Base-by-base conservation (phyloP, 2,797 vertebrate species). In the Chrosomus eos region DNA sequence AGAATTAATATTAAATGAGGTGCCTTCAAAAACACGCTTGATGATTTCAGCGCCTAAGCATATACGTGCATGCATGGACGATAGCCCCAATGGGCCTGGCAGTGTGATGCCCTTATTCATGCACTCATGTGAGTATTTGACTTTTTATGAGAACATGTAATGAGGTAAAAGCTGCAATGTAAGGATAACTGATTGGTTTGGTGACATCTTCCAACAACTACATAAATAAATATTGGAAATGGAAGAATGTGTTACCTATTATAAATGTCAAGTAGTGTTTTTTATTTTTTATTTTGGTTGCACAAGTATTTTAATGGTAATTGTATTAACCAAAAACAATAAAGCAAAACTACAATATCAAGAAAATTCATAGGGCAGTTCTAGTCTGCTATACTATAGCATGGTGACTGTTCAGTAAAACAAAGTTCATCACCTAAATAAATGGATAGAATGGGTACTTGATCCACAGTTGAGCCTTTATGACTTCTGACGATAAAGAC, bases 401-500 rank as follows among this genome's bases (percentile, higher is more conserved):
- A 13, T 23, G 33, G 62, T 13, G 48, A 31, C 79, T 71, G n/a
- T 16, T 64, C 67, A 75, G 83, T 82, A 60, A 85, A 75, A 79
- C 80, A 82, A 66, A 84, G 36, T 70, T 85, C 75, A 81, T 74
- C 80, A 83, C 51, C 4, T 83, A 38, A 91, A 89, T 83, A 88
- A 90, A 84, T 91, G 88, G 89, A 88, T 88, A 88, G 82, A 89
- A 85, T 76, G 85, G 82, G 88, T 89, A 88, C 91, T 94, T 91
- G 91, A 92, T 94, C 90, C 88, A 83, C 76, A 90, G 89, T 43
- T 75, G 80, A 91, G 87, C 85, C 80, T 91, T 92, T 91, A 93
- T 93, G 91, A 90, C 68, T 88, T 93, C 90, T 86, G 91, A 93
- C 91, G 91, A 92, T 94, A 92, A 88, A 26, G 79, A 81, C 81